Conservation (phyloP, 2,113 vertebrate genomes). For the Rhynchomys soricoides region DNA sequence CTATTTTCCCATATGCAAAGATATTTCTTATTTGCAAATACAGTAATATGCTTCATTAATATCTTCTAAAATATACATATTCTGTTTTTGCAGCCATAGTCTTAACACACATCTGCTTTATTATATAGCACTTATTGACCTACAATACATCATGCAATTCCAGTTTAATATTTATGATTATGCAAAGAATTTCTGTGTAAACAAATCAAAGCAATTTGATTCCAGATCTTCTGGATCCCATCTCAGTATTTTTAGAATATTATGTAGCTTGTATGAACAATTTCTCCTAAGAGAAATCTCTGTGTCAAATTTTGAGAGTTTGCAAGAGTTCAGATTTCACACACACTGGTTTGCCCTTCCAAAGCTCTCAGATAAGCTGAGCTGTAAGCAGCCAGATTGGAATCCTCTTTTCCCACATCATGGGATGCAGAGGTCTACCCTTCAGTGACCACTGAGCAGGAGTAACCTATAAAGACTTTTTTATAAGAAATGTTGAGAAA, state of each 20-base stretch:
- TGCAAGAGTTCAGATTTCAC: neutral
- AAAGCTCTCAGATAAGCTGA: neutral
- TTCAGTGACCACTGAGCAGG: neutral
- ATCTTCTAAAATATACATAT: constrained; percentile 75
- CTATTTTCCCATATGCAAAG: constrained; percentile 78
- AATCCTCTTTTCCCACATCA: neutral
- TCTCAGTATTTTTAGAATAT: constrained; percentile 5
- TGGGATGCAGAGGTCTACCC: neutral
- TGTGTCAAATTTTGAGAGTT: neutral
- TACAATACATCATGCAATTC: constrained; percentile 64
- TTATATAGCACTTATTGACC: constrained; percentile 70
- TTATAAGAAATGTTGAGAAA: neutral
- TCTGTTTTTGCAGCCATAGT: constrained; percentile 68
- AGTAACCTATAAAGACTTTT: neutral
- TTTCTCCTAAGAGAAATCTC: neutral
- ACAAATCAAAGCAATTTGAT: constrained; percentile 66
- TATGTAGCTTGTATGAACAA: neutral
- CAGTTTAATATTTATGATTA: constrained; percentile 67
- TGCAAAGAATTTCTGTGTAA: constrained; percentile 54
- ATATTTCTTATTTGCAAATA: constrained; percentile 87
- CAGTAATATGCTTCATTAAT: constrained; percentile 82
- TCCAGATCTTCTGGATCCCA: constrained; percentile 34
- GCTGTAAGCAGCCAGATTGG: neutral
- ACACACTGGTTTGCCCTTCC: neutral
- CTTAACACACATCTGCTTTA: constrained; percentile 76